Conservation (phyloP, 2,888 invertebrate genomes). For the Cecidostiba fungosa region DNA sequence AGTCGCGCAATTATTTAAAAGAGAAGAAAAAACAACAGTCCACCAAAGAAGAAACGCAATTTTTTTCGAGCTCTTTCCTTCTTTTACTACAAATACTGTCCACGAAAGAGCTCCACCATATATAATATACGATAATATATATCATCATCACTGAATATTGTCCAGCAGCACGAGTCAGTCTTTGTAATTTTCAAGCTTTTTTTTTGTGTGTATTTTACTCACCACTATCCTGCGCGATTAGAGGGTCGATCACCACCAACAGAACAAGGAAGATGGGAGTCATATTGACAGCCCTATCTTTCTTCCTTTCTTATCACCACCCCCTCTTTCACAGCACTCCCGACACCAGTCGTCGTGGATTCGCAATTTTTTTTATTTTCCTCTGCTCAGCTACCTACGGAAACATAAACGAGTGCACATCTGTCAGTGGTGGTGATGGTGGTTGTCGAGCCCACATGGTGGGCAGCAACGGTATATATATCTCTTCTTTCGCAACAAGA, state of each 20-base stretch:
- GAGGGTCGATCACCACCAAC: slow-evolving; percentile 79
- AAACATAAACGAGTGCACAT: slow-evolving; percentile 74
- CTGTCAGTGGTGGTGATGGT: slow-evolving; percentile 73
- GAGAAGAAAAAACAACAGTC: neutral
- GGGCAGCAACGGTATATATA: neutral
- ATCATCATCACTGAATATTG: neutral
- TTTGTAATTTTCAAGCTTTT: neutral
- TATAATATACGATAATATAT: neutral
- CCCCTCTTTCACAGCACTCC: slow-evolving; percentile 77
- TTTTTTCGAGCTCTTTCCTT: neutral
- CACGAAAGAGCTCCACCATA: neutral
- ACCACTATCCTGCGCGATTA: slow-evolving; percentile 78
- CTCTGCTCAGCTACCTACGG: slow-evolving; percentile 73
- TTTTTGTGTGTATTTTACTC: slow-evolving; percentile 59
- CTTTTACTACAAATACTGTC: neutral
- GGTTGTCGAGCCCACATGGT: slow-evolving; percentile 65
- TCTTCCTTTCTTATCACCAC: slow-evolving; percentile 72
- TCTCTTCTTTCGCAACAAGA: neutral
- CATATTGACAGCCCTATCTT: slow-evolving; percentile 78
- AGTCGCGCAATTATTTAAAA: neutral
- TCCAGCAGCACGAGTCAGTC: slow-evolving; percentile 11
- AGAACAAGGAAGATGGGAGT: slow-evolving; percentile 79
- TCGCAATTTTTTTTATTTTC: neutral
- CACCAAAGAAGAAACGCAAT: neutral
- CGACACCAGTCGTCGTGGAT: slow-evolving; percentile 70